phyloP scores from a whole-genome alignment of 2,113 vertebrate genomes.

The Vanacampus margaritifer region DNA sequence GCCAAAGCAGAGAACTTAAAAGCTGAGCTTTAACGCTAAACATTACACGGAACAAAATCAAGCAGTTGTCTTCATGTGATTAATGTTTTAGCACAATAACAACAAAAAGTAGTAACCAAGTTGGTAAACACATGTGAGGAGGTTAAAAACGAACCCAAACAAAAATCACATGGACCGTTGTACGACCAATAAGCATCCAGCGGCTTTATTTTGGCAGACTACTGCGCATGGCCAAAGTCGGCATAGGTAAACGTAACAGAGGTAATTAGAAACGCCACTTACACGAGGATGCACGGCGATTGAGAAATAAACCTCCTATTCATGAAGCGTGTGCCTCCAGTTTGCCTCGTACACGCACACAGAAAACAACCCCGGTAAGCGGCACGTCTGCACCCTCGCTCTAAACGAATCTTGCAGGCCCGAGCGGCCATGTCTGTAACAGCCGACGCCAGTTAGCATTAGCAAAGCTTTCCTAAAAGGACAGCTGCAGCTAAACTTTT shows the following conservation, averaged over 20 bases:
- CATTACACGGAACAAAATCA: neutral
- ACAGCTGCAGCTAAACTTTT: slow-evolving; percentile 71
- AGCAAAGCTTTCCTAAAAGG: slow-evolving; percentile 58
- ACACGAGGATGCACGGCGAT: neutral
- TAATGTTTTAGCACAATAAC: neutral
- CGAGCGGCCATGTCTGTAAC: slow-evolving; percentile 50
- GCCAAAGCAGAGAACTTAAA: slow-evolving; percentile 16
- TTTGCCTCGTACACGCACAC: slow-evolving; percentile 27
- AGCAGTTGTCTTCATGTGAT: neutral
- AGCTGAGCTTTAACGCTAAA: neutral
- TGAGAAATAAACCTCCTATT: slow-evolving; percentile 8
- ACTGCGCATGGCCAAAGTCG: slow-evolving; percentile 73
- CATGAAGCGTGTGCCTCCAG: slow-evolving; percentile 27
- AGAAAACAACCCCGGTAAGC: slow-evolving; percentile 41
- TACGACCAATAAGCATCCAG: slow-evolving; percentile 52
- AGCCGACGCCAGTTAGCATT: slow-evolving; percentile 44
- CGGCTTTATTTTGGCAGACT: slow-evolving; percentile 53
- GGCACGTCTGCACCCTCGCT: slow-evolving; percentile 7
- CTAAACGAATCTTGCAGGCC: slow-evolving; percentile 52
- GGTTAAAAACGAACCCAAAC: slow-evolving; percentile 11
- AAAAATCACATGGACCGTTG: slow-evolving; percentile 34
- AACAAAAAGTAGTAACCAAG: neutral
- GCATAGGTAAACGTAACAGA: slow-evolving; percentile 51
- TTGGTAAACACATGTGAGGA: neutral
- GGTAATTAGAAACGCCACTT: slow-evolving; percentile 46